phyloP scores from a whole-genome alignment of 2,888 invertebrate species.

The Aspidiotus destructor region DNA sequence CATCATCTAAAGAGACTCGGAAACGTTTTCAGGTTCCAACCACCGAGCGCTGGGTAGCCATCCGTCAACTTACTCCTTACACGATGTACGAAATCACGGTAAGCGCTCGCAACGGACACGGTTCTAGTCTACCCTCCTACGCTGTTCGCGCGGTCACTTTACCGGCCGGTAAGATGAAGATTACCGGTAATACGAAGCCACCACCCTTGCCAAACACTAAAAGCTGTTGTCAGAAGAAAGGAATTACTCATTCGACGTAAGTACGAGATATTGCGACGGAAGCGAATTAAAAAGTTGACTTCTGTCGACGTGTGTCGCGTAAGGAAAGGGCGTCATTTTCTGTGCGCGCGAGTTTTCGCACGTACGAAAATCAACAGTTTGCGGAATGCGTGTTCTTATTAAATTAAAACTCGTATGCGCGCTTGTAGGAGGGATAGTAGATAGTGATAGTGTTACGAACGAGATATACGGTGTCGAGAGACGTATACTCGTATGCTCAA shows the following conservation, averaged over 20 bases:
- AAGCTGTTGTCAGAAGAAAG: conserved; percentile 61
- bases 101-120: conserved; percentile 61
- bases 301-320: not conserved
- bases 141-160: conserved; percentile 62
- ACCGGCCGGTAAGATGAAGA: conserved; percentile 54
- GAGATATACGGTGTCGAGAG: too few species aligned
- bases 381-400: not conserved
- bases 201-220: conserved; percentile 65
- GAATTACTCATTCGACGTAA: conserved; percentile 58
- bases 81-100: conserved; percentile 76
- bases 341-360: not conserved
- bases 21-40: conserved; percentile 35
- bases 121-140: conserved; percentile 66
- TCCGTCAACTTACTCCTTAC: conserved; percentile 59
- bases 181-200: conserved; percentile 45
- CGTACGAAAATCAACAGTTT: conserved; percentile 4
- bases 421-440: too few species aligned
- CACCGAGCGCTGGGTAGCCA: conserved; percentile 40
- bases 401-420: not conserved
- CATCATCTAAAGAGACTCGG: too few species aligned
- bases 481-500: too few species aligned
- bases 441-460: too few species aligned
- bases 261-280: conserved; percentile 32
- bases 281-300: not conserved
- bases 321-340: not conserved